A percentile compares a stretch with the other conserved stretches of the same genome.
Evolutionary conservation across 2,113 vertebrate genomes (phyloP).

Genomic region (Anguilla japonica): DNA sequence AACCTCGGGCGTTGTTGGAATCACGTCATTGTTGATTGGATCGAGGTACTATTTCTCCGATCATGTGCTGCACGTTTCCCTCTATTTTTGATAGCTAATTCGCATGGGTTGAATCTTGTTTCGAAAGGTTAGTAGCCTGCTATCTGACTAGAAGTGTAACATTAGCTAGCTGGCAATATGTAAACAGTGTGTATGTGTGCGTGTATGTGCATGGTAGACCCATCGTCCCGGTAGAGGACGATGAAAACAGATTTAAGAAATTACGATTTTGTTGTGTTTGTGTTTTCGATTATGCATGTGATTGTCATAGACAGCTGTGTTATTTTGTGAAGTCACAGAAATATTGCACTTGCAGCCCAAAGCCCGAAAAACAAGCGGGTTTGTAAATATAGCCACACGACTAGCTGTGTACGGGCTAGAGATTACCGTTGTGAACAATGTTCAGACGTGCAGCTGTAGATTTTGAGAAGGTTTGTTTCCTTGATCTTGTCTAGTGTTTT

Average conservation of each 20-base stretch:
- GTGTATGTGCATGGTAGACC: not conserved
- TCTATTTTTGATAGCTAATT: slow-evolving; percentile 50
- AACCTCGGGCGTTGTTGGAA: slow-evolving; percentile 16
- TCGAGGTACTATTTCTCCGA: slow-evolving; percentile 18
- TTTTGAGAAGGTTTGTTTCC: not conserved
- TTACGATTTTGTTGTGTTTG: not conserved
- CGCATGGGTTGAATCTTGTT: slow-evolving; percentile 28
- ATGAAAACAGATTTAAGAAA: not conserved
- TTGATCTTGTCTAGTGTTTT: not conserved
- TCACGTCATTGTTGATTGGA: slow-evolving; percentile 12
- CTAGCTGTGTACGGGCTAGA: not conserved
- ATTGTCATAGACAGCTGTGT: not conserved
- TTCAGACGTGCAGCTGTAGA: not conserved
- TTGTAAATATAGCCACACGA: not conserved
- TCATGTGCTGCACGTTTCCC: slow-evolving; percentile 42
- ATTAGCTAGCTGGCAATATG: slow-evolving; percentile 54
- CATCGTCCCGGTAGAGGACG: not conserved
- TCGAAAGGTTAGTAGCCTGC: slow-evolving; percentile 43
- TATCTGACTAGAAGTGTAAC: slow-evolving; percentile 37
- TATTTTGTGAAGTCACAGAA: not conserved
- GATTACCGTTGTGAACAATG: slow-evolving; percentile 12
- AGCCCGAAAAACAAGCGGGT: not conserved
- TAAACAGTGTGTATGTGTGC: slow-evolving; percentile 38
- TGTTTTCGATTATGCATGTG: not conserved
- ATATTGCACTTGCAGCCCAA: not conserved